These are phyloP conservation scores for Hirundichthys speculiger DNA, from an alignment of 2,113 vertebrate genomes.

Conservation along the genomic window DNA sequence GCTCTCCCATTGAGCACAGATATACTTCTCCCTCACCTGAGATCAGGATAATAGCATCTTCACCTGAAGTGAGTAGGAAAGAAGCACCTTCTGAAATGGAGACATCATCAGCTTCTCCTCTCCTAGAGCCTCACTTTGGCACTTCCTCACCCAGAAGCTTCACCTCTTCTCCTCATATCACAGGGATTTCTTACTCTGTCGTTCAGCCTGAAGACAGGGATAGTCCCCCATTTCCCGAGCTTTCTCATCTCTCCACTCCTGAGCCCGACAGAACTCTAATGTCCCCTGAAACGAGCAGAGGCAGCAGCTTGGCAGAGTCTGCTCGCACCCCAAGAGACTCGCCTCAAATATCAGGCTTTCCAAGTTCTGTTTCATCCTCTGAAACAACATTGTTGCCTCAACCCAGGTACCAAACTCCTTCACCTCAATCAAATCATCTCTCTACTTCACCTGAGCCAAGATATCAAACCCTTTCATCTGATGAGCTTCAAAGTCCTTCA, in stretches of 20 bases:
- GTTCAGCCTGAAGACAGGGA: slow-evolving; percentile 59
- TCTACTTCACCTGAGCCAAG: slow-evolving; percentile 51
- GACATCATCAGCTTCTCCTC: slow-evolving; percentile 20
- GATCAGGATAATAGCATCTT: slow-evolving; percentile 69
- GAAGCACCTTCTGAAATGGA: slow-evolving; percentile 25
- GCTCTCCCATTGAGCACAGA: slow-evolving; percentile 43
- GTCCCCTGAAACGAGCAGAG: slow-evolving; percentile 37
- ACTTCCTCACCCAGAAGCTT: slow-evolving; percentile 41
- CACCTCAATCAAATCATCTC: slow-evolving; percentile 41
- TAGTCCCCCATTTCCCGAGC: slow-evolving; percentile 52
- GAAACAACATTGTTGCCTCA: slow-evolving; percentile 33
- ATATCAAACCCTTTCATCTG: slow-evolving; percentile 33
- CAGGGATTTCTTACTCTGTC: slow-evolving; percentile 61
- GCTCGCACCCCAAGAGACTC: slow-evolving; percentile 26
- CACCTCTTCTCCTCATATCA: slow-evolving; percentile 61
- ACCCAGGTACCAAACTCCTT: slow-evolving; percentile 44
- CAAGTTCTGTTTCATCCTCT: slow-evolving; percentile 24
- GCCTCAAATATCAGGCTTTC: slow-evolving; percentile 11
- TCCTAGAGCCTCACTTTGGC: slow-evolving; percentile 15
- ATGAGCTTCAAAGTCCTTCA: slow-evolving; percentile 44
- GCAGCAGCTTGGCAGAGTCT: slow-evolving; percentile 36
- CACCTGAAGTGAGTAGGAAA: slow-evolving; percentile 53
- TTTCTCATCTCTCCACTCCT: slow-evolving; percentile 28
- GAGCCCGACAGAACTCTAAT: slow-evolving; percentile 29
- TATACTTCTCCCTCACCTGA: slow-evolving; percentile 66